Evolutionary conservation across 2,888 invertebrate species (phyloP).

Genomic region (Lampropteryx suffumata): DNA sequence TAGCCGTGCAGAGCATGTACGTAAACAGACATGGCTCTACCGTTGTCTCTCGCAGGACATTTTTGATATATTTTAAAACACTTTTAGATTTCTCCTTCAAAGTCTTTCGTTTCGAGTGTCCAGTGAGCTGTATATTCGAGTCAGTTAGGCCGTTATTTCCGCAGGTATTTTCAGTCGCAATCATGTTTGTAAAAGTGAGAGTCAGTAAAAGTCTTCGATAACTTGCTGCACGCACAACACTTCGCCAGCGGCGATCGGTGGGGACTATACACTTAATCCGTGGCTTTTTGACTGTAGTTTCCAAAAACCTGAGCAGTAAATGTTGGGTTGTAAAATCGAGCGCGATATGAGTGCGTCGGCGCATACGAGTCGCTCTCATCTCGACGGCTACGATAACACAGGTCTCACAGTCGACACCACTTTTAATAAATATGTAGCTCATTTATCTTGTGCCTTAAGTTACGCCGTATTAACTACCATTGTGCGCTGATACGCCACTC

Average conservation of each 20-base stretch:
- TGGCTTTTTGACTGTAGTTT: slow-evolving; percentile 64
- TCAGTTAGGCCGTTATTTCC: slow-evolving; percentile 58
- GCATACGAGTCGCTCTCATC: slow-evolving; percentile 68
- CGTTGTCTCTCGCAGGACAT: slow-evolving; percentile 71
- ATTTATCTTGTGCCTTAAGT: slow-evolving; percentile 71
- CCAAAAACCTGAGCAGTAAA: slow-evolving; percentile 75
- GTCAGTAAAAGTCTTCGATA: slow-evolving; percentile 61
- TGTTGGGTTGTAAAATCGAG: slow-evolving; percentile 68
- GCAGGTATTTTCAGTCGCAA: slow-evolving; percentile 55
- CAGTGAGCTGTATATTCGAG: slow-evolving; percentile 66
- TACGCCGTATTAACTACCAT: slow-evolving; percentile 52
- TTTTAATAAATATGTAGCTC: slow-evolving; percentile 71
- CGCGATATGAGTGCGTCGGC: slow-evolving; percentile 65
- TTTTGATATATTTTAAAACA: slow-evolving; percentile 61
- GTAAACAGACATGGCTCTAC: slow-evolving; percentile 86
- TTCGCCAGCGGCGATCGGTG: slow-evolving; percentile 52
- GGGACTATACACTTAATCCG: slow-evolving; percentile 65
- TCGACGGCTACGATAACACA: slow-evolving; percentile 72
- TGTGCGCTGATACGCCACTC: slow-evolving; percentile 42
- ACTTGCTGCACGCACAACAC: slow-evolving; percentile 56
- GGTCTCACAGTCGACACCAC: slow-evolving; percentile 65
- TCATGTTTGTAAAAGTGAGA: slow-evolving; percentile 67
- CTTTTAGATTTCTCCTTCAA: slow-evolving; percentile 64
- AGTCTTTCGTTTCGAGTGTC: slow-evolving; percentile 44
- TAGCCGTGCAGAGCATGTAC: slow-evolving; percentile 85